A percentile compares a stretch with the other conserved stretches of the same genome.
phyloP scores from a whole-genome alignment of 2,888 invertebrate genomes.

The Seira ritae region DNA sequence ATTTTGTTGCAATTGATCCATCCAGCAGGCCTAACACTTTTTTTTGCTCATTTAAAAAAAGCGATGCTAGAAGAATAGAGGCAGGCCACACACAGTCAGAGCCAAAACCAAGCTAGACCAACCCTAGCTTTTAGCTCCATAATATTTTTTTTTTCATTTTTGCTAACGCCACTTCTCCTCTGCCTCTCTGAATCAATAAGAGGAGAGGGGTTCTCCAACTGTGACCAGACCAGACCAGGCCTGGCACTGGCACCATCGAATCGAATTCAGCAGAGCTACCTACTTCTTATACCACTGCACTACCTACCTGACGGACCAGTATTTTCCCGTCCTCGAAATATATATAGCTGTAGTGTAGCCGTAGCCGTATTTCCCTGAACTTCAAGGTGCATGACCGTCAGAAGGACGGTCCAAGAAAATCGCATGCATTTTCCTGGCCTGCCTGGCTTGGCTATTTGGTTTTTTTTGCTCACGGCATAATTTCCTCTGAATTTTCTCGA shows the following conservation, averaged over 20 bases:
- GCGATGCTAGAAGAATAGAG: background rate
- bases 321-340: conserved; percentile 20
- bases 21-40: background rate
- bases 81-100: background rate
- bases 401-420: conserved; percentile 59
- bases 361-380: conserved; percentile 50
- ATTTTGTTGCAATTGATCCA: background rate
- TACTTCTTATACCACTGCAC: background rate
- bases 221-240: too few species aligned
- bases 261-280: too few species aligned
- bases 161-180: background rate
- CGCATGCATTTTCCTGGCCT: conserved; percentile 57
- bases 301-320: conserved; percentile 11
- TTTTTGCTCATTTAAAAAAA: background rate
- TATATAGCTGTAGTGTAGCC: too few species aligned
- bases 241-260: conserved; percentile 57
- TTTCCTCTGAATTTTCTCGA: conserved; percentile 26
- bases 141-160: background rate
- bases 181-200: background rate
- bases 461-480: conserved; percentile 63
- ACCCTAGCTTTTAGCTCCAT: too few species aligned
- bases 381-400: conserved; percentile 67
- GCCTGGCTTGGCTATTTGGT: too few species aligned
- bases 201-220: conserved; percentile 3
- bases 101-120: background rate